Evolutionary conservation across 2,797 vertebrate genomes (phyloP).

Genomic region (Bradypus variegatus): DNA sequence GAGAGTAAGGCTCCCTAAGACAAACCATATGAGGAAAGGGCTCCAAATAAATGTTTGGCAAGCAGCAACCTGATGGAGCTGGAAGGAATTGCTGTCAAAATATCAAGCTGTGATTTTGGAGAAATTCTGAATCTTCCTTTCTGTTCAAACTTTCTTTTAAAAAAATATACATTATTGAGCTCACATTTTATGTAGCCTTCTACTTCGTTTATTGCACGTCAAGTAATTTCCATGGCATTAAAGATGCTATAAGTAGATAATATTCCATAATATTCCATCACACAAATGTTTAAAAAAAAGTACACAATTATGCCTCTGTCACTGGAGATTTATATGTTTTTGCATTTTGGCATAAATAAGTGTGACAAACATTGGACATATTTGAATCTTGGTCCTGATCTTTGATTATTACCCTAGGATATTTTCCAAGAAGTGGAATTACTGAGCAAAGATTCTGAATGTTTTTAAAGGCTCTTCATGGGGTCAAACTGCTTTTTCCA

Average conservation of each 20-base stretch:
- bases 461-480: background rate
- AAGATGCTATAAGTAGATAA: background rate
- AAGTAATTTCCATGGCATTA: background rate
- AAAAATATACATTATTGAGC: background rate
- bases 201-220: background rate
- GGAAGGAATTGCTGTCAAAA: background rate
- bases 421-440: background rate
- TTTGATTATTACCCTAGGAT: background rate
- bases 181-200: background rate
- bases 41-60: slow-evolving; percentile 26
- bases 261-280: background rate
- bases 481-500: background rate
- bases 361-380: background rate
- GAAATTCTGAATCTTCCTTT: slow-evolving; percentile 35
- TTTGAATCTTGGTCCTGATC: background rate
- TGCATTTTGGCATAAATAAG: slow-evolving; percentile 4
- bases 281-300: background rate
- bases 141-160: background rate
- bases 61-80: slow-evolving; percentile 10
- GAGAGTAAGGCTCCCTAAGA: background rate
- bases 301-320: background rate
- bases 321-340: background rate
- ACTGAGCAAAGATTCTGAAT: background rate
- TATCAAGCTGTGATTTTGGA: background rate
- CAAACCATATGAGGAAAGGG: background rate